Evolutionary conservation across 2,888 invertebrate genomes (phyloP).

Genomic region (Tuta absoluta): DNA sequence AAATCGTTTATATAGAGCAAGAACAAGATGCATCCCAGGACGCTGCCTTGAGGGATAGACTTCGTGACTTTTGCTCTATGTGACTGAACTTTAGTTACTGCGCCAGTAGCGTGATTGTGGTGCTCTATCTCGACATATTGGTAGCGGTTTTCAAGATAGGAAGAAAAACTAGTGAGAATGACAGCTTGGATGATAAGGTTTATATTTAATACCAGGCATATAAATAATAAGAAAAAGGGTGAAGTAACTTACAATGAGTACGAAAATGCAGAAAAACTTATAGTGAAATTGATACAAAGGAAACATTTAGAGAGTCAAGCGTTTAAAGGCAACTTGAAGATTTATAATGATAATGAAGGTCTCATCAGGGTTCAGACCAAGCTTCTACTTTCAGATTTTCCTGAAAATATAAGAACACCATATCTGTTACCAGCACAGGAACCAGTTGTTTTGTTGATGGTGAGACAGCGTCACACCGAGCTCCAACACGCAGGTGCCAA

Average conservation of each 20-base stretch:
- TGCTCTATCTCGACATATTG: too few species aligned
- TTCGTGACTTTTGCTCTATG: too few species aligned
- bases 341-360: background rate
- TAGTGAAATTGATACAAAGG: slow-evolving; percentile 16
- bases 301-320: too few species aligned
- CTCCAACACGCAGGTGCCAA: slow-evolving; percentile 21
- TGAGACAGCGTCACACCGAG: slow-evolving; percentile 3
- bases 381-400: slow-evolving; percentile 14
- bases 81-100: too few species aligned
- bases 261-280: slow-evolving; percentile 14
- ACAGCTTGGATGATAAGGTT: slow-evolving; percentile 26
- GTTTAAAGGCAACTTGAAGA: background rate
- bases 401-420: slow-evolving; percentile 7
- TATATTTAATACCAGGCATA: slow-evolving; percentile 1
- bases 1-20: too few species aligned
- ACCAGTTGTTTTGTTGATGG: background rate
- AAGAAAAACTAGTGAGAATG: slow-evolving; percentile 21
- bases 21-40: too few species aligned
- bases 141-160: too few species aligned
- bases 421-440: slow-evolving; percentile 10
- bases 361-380: slow-evolving; percentile 12
- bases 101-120: too few species aligned
- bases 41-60: too few species aligned
- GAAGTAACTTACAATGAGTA: slow-evolving; percentile 23
- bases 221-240: background rate